phyloP scores from a whole-genome alignment of 2,888 invertebrate species.

The Meandrusa payeni region DNA sequence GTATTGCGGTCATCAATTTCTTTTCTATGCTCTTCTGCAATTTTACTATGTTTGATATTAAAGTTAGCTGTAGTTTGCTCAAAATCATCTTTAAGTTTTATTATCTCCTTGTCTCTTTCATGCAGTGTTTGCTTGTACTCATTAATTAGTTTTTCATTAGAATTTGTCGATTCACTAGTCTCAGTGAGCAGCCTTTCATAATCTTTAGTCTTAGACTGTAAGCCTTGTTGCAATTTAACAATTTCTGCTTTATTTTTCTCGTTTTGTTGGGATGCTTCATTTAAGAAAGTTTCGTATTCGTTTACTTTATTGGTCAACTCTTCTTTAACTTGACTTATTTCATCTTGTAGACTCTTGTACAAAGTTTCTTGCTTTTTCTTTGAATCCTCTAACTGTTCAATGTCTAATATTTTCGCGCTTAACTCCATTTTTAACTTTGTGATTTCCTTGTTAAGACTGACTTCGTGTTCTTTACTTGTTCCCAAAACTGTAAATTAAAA shows the following conservation, averaged over 20 bases:
- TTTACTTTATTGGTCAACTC: conserved; percentile 65
- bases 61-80: conserved; percentile 70
- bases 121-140: conserved; percentile 74
- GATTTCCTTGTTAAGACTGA: conserved; percentile 72
- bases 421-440: conserved; percentile 78
- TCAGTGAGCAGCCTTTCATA: conserved; percentile 61
- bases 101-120: conserved; percentile 78
- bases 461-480: conserved; percentile 71
- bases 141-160: conserved; percentile 63
- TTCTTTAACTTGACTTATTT: conserved; percentile 58
- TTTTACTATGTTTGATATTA: conserved; percentile 73
- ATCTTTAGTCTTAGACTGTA: conserved; percentile 63
- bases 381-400: conserved; percentile 70
- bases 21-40: conserved; percentile 73
- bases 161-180: conserved; percentile 52
- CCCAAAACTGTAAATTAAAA: conserved; percentile 37
- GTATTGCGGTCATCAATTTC: conserved; percentile 73
- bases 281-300: conserved; percentile 68
- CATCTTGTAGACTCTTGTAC: conserved; percentile 60
- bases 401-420: conserved; percentile 77
- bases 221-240: conserved; percentile 58
- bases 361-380: conserved; percentile 61
- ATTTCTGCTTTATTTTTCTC: conserved; percentile 67
- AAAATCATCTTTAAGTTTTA: conserved; percentile 73
- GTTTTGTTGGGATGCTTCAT: conserved; percentile 63